These are phyloP conservation scores for Galeopsomyia nigrocyanea DNA, from an alignment of 2,888 invertebrate species.

Conservation along the genomic window DNA sequence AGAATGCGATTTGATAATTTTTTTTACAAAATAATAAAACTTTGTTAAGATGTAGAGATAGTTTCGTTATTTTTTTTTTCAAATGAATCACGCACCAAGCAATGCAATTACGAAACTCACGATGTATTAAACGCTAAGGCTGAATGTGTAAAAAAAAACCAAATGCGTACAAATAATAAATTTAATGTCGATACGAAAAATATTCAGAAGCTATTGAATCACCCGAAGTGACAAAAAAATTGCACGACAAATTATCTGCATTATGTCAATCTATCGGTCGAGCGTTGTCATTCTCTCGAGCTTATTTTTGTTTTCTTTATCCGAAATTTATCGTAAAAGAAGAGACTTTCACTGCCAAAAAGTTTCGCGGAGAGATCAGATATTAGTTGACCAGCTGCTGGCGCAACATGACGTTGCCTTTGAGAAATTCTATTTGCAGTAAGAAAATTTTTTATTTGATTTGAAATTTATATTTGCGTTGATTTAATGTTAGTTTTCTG, in stretches of 20 bases:
- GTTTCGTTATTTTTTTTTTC: no score
- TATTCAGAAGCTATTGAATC: no score
- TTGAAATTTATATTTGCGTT: no score
- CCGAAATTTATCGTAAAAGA: not conserved
- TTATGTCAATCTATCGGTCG: slow-evolving; percentile 17
- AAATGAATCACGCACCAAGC: no score
- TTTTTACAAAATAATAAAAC: no score
- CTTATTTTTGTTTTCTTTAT: slow-evolving; percentile 3
- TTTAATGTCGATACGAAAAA: no score
- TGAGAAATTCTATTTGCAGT: slow-evolving; percentile 18
- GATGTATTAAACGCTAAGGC: not conserved
- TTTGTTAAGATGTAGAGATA: no score
- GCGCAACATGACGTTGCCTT: slow-evolving; percentile 26
- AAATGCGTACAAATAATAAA: no score
- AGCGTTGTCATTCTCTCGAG: not conserved
- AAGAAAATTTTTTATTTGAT: not conserved
- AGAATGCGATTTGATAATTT: no score
- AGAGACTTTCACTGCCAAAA: slow-evolving; percentile 22
- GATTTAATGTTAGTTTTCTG: not conserved
- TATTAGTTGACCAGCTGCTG: slow-evolving; percentile 18
- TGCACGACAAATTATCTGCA: not conserved
- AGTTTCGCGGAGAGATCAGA: not conserved
- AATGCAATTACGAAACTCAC: not conserved
- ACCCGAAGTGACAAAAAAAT: no score
- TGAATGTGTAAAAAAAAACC: no score